phyloP scores from a whole-genome alignment of 2,797 vertebrate genomes.

The Morus bassanus region DNA sequence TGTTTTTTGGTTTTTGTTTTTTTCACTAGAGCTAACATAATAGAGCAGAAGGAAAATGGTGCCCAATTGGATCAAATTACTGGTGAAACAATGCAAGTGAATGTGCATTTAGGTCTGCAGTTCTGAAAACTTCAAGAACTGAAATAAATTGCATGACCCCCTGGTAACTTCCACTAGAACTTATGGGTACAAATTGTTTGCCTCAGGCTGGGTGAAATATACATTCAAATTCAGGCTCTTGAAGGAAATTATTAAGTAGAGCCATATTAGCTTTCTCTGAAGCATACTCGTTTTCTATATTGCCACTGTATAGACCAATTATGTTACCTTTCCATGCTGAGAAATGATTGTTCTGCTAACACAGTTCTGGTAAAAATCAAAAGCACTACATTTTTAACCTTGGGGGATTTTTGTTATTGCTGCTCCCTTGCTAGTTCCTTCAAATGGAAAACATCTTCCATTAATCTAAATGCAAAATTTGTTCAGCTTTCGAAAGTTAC shows the following conservation, averaged over 20 bases:
- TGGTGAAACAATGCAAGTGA: conserved; percentile 65
- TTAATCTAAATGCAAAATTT: conserved; percentile 87
- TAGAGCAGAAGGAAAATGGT: conserved; percentile 24
- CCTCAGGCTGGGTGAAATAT: conserved; percentile 82
- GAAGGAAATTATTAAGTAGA: conserved; percentile 85
- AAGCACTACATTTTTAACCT: conserved; percentile 83
- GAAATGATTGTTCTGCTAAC: conserved; percentile 83
- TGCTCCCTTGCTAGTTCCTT: conserved; percentile 77
- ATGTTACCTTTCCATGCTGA: conserved; percentile 81
- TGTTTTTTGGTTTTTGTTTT: not conserved
- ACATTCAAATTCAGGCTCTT: conserved; percentile 81
- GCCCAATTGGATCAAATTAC: conserved; percentile 73
- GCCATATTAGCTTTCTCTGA: conserved; percentile 82
- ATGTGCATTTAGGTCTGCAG: conserved; percentile 64
- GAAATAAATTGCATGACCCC: conserved; percentile 78
- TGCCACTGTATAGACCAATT: conserved; percentile 82
- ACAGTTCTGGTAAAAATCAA: conserved; percentile 79
- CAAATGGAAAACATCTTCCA: conserved; percentile 82
- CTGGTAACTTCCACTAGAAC: conserved; percentile 78
- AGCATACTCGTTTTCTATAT: conserved; percentile 78
- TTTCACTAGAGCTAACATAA: conserved; percentile 33
- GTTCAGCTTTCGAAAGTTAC: conserved; percentile 81
- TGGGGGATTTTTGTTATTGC: conserved; percentile 81
- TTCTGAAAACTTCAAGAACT: conserved; percentile 77
- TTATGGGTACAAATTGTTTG: conserved; percentile 80